Percentiles rank a stretch among this genome's conserved stretches.
These are phyloP conservation scores for Oenanthe oenanthe DNA, from an alignment of 2,113 vertebrate genomes.

Conservation along the genomic window DNA sequence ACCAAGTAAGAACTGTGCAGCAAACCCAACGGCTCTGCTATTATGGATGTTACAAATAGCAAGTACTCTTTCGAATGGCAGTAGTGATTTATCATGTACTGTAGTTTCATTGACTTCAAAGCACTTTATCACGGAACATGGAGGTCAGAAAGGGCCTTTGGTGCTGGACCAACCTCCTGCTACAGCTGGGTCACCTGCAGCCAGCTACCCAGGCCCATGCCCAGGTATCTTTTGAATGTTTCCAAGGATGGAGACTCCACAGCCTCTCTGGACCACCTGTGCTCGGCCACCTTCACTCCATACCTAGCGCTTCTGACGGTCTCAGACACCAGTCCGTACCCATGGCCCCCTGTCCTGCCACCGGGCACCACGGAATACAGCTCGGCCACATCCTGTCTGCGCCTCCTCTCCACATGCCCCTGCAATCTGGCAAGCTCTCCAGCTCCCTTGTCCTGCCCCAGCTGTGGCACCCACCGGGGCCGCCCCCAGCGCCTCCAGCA, in stretches of 20 bases:
- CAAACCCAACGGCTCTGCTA: background rate
- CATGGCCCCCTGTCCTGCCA: rapidly evolving
- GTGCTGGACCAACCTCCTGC: background rate
- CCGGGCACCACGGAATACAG: background rate
- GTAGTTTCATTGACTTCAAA: rapidly evolving
- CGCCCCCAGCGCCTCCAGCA: background rate
- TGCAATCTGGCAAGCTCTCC: rapidly evolving
- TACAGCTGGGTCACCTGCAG: background rate
- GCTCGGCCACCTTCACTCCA: background rate
- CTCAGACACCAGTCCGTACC: no score
- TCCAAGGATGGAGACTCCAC: no score
- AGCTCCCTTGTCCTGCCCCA: rapidly evolving
- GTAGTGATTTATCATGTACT: rapidly evolving
- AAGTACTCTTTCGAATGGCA: background rate
- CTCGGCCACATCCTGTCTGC: rapidly evolving
- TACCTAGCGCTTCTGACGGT: rapidly evolving
- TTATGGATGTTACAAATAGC: rapidly evolving
- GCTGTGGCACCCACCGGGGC: rapidly evolving
- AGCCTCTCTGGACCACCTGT: background rate
- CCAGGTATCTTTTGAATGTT: rapidly evolving
- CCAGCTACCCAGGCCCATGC: rapidly evolving
- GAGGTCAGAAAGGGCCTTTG: background rate
- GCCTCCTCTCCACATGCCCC: rapidly evolving
- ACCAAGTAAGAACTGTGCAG: background rate
- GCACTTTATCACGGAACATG: rapidly evolving